Evolutionary conservation across 2,797 vertebrate species (phyloP), one percentile per base, ranked within the genome.

Genomic region (Pterois miles): DNA sequence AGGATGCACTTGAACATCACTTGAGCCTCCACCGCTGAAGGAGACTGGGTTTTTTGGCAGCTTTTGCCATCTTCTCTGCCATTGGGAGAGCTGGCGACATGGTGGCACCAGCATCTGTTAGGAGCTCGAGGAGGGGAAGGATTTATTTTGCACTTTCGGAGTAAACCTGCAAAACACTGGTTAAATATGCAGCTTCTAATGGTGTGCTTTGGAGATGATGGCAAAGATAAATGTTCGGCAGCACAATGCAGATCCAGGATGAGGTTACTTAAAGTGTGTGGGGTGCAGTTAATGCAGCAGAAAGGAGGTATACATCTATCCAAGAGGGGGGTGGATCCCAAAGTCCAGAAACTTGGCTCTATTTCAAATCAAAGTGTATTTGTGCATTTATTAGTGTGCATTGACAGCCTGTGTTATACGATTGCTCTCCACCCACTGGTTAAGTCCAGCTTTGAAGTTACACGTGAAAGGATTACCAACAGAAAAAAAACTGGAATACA

Each of bases 51-150:
- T 83, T 60, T 76, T 90, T 90, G 89, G 90, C 91, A 88, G 82
- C 85, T 76, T 60, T 20, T 63, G 62, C 78, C 74, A 65, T 81
- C 87, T 77, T 75, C 33, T 31, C 68, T 74, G 82, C 75, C 70
- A 80, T 66, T 67, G 76, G 69, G 71, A 82, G 57, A 69, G 74
- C 74, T 91, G 91, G 91, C 91, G 90, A 60, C 88, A 72, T 62
- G 83, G 88, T 83, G 81, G 81, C 82, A 81, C 68, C 73, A 71
- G 83, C 93, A 92, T 92, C 90, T 92, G 92, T 85, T 86, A 86
- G 82, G 86, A 74, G 72, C 71, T 12, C 54, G 74, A 82, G 68
- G 65, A 89, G 80, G 69, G 75, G 72, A 22, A 33, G 29, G 83
- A 81, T 89, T 88, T 78, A 83, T 71, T 80, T 56, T 75, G 27